Evolutionary conservation across 2,113 vertebrate species (phyloP).

Genomic region (Psilopsiagon aurifrons): DNA sequence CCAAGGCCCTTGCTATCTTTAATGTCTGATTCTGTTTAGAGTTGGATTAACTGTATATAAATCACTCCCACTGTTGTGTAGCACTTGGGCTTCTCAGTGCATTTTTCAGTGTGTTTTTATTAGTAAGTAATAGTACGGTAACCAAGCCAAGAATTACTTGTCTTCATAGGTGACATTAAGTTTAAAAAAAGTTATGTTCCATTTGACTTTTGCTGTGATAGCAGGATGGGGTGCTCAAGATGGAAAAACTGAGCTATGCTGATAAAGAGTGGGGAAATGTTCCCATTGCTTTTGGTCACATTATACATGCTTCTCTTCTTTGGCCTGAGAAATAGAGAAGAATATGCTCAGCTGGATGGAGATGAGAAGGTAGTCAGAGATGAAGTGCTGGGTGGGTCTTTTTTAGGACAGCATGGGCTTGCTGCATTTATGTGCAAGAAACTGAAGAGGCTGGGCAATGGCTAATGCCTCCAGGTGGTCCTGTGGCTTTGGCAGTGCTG

Average conservation of each 20-base stretch:
- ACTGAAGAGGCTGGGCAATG: neutral
- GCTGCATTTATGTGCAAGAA: neutral
- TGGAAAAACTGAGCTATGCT: slow-evolving; percentile 38
- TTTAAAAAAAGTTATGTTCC: slow-evolving; percentile 1
- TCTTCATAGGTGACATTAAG: slow-evolving; percentile 39
- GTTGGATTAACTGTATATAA: slow-evolving; percentile 55
- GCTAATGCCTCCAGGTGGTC: neutral
- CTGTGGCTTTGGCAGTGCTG: neutral
- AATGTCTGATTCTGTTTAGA: slow-evolving; percentile 42
- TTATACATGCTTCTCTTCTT: neutral
- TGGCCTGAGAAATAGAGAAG: neutral
- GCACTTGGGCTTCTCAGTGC: neutral
- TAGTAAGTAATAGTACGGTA: slow-evolving; percentile 37
- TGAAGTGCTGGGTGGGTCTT: neutral
- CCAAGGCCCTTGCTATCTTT: slow-evolving; percentile 15
- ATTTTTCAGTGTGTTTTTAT: slow-evolving; percentile 51
- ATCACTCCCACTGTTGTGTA: slow-evolving; percentile 35
- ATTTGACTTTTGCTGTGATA: neutral
- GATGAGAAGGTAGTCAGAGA: neutral
- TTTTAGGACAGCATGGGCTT: neutral
- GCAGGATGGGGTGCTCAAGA: neutral
- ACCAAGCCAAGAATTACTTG: slow-evolving; percentile 34
- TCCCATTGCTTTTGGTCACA: neutral
- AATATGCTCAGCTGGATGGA: neutral
- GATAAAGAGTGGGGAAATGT: neutral